Conservation (phyloP, 2,888 invertebrate species). For the Lithophane semibrunnea region DNA sequence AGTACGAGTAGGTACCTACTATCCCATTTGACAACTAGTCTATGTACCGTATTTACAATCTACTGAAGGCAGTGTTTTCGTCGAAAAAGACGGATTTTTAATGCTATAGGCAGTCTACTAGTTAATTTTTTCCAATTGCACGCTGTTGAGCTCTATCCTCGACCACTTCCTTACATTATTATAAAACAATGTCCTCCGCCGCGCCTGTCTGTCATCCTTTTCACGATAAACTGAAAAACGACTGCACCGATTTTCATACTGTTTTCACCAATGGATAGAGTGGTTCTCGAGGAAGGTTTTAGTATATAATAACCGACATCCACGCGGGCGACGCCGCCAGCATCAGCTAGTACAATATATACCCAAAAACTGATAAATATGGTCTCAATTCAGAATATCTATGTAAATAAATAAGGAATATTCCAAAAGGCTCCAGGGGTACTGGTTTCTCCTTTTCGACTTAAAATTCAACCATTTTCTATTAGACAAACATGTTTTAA, state of each 20-base stretch:
- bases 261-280: too few species aligned
- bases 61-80: not conserved
- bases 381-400: not conserved
- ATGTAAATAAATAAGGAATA: not conserved
- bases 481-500: conserved; percentile 41
- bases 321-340: too few species aligned
- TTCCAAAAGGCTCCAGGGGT: not conserved
- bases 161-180: not conserved
- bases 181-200: too few species aligned
- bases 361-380: not conserved
- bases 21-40: not conserved
- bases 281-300: too few species aligned
- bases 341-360: not conserved
- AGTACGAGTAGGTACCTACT: too few species aligned
- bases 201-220: too few species aligned
- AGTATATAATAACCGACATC: too few species aligned
- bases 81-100: not conserved
- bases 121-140: not conserved
- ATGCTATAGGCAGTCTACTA: not conserved
- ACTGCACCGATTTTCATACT: too few species aligned
- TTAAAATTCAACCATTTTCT: conserved; percentile 17
- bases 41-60: not conserved
- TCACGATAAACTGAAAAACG: too few species aligned
- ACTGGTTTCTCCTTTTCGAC: conserved; percentile 5
- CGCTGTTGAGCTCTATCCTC: not conserved